Base-by-base conservation (phyloP, 2,888 invertebrate genomes). In the Machimus rusticus region DNA sequence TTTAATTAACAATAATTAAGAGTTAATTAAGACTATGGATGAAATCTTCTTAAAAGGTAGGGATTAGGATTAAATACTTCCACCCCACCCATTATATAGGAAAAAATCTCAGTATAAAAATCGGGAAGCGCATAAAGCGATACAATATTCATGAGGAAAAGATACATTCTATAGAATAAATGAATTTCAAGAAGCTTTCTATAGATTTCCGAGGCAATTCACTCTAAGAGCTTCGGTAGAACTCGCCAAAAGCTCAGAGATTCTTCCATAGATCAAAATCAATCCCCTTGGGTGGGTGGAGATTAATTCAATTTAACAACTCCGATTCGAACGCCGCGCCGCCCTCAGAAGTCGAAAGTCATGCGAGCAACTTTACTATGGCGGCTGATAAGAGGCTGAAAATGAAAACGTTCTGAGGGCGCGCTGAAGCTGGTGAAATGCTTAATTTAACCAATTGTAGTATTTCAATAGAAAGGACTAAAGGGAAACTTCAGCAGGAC, bases 391-490 rank as follows among this genome's bases (percentile, higher is more conserved):
- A 66, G 28, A 39, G 12, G 28, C 66, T 23, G 23, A 28, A 23
- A 6, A 28, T 23, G 23, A 66, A 23, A 6, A 28, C 8, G n/a
- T n/a, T n/a, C 3, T 23, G 3, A 23, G 14, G 6, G 66, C 12
- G n/a, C n/a, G n/a, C 51, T 51, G 66, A 66, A 19, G 66, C 28
- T 66, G 28, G 28, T 9, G 81, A 81, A 43, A 81, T 31, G 81
- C 81, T 81, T 81, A 81, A 81, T 81, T 81, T 81, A 81, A 81
- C 51, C 81, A 81, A 81, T 81, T 81, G 81, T 81, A 55, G 76
- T 14, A 76, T 51, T 55, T 66, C 66, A 66, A 66, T 28, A 28
- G 66, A 2, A 66, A 66, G 12, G 66, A 23, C 66, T 66, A 23
- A 23, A 57, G 9, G 12, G 66, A 28, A 66, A 23, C 66, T 66